A percentile compares a stretch with the other conserved stretches of the same genome.
These are phyloP conservation scores for chimpanzee (Pan troglodytes) DNA, from an alignment of 2,113 vertebrate genomes.

Conservation along the genomic window NHGRI_mPanTro3-v2.1_pri NC_072421.2:30876501-30877000, in stretches of 20 bases:
- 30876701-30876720: neutral
- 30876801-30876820: neutral
- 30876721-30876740: neutral
- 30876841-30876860: neutral
- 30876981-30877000: neutral
- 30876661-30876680: neutral
- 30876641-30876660: neutral
- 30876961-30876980: neutral
- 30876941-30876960: neutral
- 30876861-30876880: neutral
- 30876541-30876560: constrained; percentile 7
- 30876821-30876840: neutral
- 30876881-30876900: neutral
- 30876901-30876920: neutral
- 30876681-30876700: neutral
- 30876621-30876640: neutral
- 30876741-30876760: neutral
- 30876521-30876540: neutral
- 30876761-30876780: neutral
- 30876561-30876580: neutral
- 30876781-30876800: neutral
- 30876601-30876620: neutral
- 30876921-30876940: neutral
- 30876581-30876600: neutral
- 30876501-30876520: neutral